Conservation (phyloP, 2,888 invertebrate genomes). For the Coenonympha arcania region DNA sequence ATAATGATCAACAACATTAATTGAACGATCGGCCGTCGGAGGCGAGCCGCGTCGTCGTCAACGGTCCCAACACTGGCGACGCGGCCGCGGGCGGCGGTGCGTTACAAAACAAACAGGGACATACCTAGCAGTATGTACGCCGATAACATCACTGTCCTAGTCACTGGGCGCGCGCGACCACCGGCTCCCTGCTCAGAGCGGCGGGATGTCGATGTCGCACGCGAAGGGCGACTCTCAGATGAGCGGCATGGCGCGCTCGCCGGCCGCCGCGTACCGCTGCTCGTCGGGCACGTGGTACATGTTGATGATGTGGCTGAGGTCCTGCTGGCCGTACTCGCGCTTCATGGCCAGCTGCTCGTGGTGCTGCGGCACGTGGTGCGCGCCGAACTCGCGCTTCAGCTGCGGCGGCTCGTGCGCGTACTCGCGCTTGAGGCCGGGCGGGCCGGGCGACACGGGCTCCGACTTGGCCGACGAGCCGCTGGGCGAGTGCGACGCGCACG, state of each 20-base stretch:
- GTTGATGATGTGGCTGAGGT: conserved; percentile 78
- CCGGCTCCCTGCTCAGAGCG: conserved; percentile 73
- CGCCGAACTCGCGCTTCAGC: conserved; percentile 71
- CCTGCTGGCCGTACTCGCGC: conserved; percentile 80
- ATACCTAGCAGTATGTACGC: conserved; percentile 69
- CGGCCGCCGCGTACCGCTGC: conserved; percentile 74
- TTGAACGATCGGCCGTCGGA: conserved; percentile 52
- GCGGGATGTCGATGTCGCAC: conserved; percentile 77
- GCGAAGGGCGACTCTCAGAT: conserved; percentile 79
- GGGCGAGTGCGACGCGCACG: conserved; percentile 85
- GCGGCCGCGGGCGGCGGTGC: conserved; percentile 36
- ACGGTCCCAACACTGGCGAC: conserved; percentile 64
- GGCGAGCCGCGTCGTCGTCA: conserved; percentile 47
- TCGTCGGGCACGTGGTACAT: conserved; percentile 80
- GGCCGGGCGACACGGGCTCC: conserved; percentile 88
- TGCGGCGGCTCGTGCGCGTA: conserved; percentile 71
- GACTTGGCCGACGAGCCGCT: conserved; percentile 92
- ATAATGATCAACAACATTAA: conserved; percentile 67
- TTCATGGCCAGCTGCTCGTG: conserved; percentile 75
- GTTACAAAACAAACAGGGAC: conserved; percentile 68
- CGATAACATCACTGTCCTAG: conserved; percentile 67
- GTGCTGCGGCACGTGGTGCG: conserved; percentile 62
- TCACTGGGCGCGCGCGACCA: conserved; percentile 71
- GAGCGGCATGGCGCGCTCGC: conserved; percentile 77
- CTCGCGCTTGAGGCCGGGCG: conserved; percentile 73